A percentile compares a stretch with the other conserved stretches of the same genome.
phyloP scores from a whole-genome alignment of 2,888 invertebrate species.

The Acleris cristana region DNA sequence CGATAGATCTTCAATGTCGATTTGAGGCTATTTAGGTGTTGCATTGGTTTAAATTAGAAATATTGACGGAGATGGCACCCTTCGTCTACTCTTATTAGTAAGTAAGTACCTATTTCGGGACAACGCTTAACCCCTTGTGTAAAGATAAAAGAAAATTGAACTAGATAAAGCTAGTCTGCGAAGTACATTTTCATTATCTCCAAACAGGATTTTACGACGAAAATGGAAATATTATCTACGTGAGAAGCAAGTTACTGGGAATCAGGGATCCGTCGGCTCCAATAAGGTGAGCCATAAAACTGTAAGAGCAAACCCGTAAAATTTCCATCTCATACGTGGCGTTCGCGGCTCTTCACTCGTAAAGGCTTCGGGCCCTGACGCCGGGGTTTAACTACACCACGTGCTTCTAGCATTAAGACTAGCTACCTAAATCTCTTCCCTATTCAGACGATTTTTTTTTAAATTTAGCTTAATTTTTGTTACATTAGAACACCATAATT shows the following conservation, averaged over 20 bases:
- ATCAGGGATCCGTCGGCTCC: conserved; percentile 29
- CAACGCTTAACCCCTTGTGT: too few species aligned
- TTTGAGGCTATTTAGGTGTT: too few species aligned
- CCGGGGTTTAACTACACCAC: conserved; percentile 42
- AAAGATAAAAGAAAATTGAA: not conserved
- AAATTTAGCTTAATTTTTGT: too few species aligned
- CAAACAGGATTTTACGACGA: conserved; percentile 4
- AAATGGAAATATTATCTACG: conserved; percentile 21
- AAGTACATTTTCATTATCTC: not conserved
- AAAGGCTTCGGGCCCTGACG: conserved; percentile 61
- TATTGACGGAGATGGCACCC: too few species aligned
- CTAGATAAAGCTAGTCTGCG: not conserved
- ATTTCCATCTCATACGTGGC: conserved; percentile 27
- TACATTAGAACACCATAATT: too few species aligned
- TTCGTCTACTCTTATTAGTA: too few species aligned
- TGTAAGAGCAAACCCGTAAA: conserved; percentile 38
- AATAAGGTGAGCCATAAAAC: conserved; percentile 38
- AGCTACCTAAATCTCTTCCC: not conserved
- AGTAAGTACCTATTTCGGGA: too few species aligned
- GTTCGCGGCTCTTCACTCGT: conserved; percentile 52
- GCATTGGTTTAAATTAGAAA: too few species aligned
- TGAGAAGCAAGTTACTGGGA: conserved; percentile 23
- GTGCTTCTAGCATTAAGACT: conserved; percentile 23
- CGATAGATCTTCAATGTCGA: too few species aligned
- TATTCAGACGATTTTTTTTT: not conserved